These are phyloP conservation scores for Drosophila tani DNA, from an alignment of 1,140 invertebrate genomes.

Conservation along the genomic window DNA sequence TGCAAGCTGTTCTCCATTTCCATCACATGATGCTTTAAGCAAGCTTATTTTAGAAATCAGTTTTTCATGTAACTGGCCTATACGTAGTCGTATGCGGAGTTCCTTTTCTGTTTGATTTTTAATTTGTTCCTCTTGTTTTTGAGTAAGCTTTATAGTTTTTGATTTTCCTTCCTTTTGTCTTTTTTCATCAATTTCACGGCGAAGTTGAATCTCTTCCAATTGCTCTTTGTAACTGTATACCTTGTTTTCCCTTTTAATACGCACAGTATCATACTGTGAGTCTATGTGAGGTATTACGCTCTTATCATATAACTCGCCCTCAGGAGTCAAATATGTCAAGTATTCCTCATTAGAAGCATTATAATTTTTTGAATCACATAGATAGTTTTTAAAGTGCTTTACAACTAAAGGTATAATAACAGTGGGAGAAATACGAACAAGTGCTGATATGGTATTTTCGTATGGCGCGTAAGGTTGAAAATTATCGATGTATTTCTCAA, in stretches of 20 bases:
- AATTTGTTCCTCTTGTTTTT: slow-evolving; percentile 97
- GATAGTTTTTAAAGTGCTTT: slow-evolving; percentile 85
- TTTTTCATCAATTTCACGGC: slow-evolving; percentile 97
- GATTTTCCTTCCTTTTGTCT: slow-evolving; percentile 92
- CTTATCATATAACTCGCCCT: slow-evolving; percentile 96
- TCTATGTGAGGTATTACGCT: slow-evolving; percentile 91
- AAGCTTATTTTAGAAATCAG: slow-evolving; percentile 88
- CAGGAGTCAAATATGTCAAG: slow-evolving; percentile 94
- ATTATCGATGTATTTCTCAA: slow-evolving; percentile 57
- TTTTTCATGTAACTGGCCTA: slow-evolving; percentile 86
- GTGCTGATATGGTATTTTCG: slow-evolving; percentile 88
- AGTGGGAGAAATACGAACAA: slow-evolving; percentile 88
- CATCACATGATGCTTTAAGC: slow-evolving; percentile 87
- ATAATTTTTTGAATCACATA: slow-evolving; percentile 89
- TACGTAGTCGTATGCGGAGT: slow-evolving; percentile 88
- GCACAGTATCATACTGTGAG: slow-evolving; percentile 88
- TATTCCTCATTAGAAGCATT: slow-evolving; percentile 94
- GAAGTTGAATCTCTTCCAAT: slow-evolving; percentile 95
- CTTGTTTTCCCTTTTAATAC: slow-evolving; percentile 97
- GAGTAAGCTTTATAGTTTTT: slow-evolving; percentile 90
- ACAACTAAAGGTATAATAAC: slow-evolving; percentile 87
- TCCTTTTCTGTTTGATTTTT: slow-evolving; percentile 95
- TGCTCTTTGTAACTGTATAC: slow-evolving; percentile 99
- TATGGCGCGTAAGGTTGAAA: slow-evolving; percentile 81
- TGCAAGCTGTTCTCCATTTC: slow-evolving; percentile 88